Evolutionary conservation across 1,140 invertebrate genomes (phyloP).

Genomic region (Danaus melanippus): DNA sequence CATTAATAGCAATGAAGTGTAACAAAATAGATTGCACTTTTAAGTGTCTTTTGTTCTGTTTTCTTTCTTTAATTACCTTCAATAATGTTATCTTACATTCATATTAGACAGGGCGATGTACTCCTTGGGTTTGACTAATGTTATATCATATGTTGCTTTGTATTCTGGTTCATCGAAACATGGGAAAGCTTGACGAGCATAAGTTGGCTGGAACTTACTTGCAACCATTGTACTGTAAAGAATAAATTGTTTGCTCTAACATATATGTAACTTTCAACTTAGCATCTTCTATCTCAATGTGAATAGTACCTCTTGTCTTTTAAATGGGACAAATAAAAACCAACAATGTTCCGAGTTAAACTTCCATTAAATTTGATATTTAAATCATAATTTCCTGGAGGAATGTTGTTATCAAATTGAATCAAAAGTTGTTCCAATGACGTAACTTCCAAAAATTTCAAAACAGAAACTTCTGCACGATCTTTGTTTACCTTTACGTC

Average conservation of each 20-base stretch:
- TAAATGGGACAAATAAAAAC: conserved; percentile 64
- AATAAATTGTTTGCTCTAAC: conserved; percentile 14
- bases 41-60: too few relatives aligned
- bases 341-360: conserved; percentile 71
- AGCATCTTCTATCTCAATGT: conserved; percentile 4
- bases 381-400: conserved; percentile 41
- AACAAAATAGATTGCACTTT: conserved; percentile 2
- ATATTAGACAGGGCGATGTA: conserved; percentile 89
- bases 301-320: conserved; percentile 41
- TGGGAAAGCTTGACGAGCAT: conserved; percentile 92
- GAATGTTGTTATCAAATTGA: conserved; percentile 37
- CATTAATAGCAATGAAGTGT: conserved; percentile 3
- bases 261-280: conserved; percentile 1
- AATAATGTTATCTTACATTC: conserved; percentile 69
- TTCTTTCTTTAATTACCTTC: conserved; percentile 17
- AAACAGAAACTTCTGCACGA: conserved; percentile 31
- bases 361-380: conserved; percentile 65
- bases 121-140: conserved; percentile 79
- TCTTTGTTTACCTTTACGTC: conserved; percentile 43
- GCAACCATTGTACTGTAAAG: conserved; percentile 84
- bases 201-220: conserved; percentile 94
- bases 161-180: conserved; percentile 97
- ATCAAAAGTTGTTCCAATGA: conserved; percentile 49
- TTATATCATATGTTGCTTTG: conserved; percentile 90
- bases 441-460: conserved; percentile 41